Evolutionary conservation across 2,797 vertebrate genomes (phyloP), one percentile per base, ranked within the genome.

Genomic region (Paguma larvata): DNA sequence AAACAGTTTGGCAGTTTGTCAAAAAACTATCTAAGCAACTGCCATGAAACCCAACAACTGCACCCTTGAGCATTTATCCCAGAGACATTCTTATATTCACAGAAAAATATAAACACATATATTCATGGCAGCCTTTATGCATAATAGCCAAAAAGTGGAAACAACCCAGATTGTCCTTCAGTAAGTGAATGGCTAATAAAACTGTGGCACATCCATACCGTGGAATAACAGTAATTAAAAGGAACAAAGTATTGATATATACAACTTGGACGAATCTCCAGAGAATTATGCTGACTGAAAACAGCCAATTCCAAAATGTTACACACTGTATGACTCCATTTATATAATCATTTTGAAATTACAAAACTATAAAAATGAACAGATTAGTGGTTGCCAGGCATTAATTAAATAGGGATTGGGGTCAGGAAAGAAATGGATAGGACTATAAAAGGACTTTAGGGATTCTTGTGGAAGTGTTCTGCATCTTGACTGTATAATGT

Each of bases 241-340:
- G 68, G 68, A 46, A 84, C 25, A 79, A 63, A 91, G 56, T 94
- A 86, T 63, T 70, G 34, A 80, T 85, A 85, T 27, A 79, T 38
- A 59, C 46, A 91, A 85, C 38, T 19, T 75, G 18, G 78, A 70
- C 70, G 23, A 65, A 70, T 91, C 59, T 94, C 78, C 59, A 80
- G n/a, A 96, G 73, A 93, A 89, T 89, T 95, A 77, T 53, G 14
- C 14, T 72, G 34, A 67, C 25, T 91, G 27, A 89, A 91, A 88
- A 92, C 82, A 73, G 12, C 32, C 13, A 70, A 9, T 65, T 34
- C 27, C 27, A 15, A 94, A 89, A 82, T 67, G 41, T 41, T 82
- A 48, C 59, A 65, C 8, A 12, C 5, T 88, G 4, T 85, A 25
- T 72, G 34, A 85, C 53, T 91, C 67, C 25, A 59, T 48, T 73